Percentiles rank a stretch among this genome's conserved stretches.
These are phyloP conservation scores for Armadillidium nasatum DNA, from an alignment of 1,140 invertebrate species.

Conservation along the genomic window DNA sequence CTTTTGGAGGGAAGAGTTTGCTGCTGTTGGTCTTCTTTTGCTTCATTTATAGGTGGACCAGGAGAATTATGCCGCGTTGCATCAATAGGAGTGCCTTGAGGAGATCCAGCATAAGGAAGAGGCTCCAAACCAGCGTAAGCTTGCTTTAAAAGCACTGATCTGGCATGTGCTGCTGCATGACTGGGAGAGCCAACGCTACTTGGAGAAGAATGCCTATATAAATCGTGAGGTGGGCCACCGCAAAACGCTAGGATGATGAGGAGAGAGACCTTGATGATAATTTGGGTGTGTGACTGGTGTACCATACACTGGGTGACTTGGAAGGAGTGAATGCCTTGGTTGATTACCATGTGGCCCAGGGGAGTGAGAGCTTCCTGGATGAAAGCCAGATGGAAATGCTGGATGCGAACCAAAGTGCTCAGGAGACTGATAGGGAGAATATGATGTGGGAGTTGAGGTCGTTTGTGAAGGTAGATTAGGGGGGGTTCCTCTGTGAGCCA, in stretches of 20 bases:
- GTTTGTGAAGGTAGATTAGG: conserved; percentile 23
- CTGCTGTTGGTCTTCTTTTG: conserved; percentile 23
- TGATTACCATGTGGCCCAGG: conserved; percentile 32
- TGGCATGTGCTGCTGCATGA: conserved; percentile 37
- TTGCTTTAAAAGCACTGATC: conserved; percentile 32
- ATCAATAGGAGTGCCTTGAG: conserved; percentile 27
- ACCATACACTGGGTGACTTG: conserved; percentile 28
- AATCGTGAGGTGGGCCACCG: conserved; percentile 42
- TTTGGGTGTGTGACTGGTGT: conserved; percentile 28
- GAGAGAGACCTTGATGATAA: conserved; percentile 29
- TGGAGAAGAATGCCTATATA: conserved; percentile 37
- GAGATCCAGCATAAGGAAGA: conserved; percentile 39
- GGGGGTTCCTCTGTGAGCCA: conserved; percentile 34
- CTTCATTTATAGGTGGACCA: conserved; percentile 32
- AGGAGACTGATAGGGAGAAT: conserved; percentile 33
- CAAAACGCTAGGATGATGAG: conserved; percentile 42
- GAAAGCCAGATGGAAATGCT: conserved; percentile 33
- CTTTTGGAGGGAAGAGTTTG: neutral
- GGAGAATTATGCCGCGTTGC: conserved; percentile 34
- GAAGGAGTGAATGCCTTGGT: neutral
- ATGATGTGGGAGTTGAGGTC: conserved; percentile 26
- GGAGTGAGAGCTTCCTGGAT: conserved; percentile 34
- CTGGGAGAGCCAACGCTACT: conserved; percentile 37
- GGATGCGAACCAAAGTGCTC: conserved; percentile 38
- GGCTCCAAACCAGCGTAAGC: conserved; percentile 43